A percentile compares a stretch with the other conserved stretches of the same genome.
Conservation (phyloP, 2,888 invertebrate species). For the Teinopalpus imperialis region DNA sequence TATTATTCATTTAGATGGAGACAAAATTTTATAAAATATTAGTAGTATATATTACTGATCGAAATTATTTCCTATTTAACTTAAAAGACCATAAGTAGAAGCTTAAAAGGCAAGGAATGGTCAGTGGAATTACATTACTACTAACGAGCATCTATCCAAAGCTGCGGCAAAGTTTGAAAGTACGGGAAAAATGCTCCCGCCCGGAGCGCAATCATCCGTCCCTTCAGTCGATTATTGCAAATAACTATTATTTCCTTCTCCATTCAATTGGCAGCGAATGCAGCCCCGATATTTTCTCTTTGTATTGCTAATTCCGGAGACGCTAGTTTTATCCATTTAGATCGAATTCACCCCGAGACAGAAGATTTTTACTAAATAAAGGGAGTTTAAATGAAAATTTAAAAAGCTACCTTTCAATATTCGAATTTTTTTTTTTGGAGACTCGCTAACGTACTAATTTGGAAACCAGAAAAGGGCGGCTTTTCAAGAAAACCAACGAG, state of each 20-base stretch:
- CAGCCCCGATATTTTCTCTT: slow-evolving; percentile 46
- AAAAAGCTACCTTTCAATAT: not conserved
- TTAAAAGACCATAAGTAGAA: not conserved
- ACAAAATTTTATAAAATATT: too few species aligned
- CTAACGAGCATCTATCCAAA: slow-evolving; percentile 42
- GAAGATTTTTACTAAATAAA: not conserved
- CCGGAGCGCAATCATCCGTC: slow-evolving; percentile 77
- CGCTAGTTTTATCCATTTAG: slow-evolving; percentile 61
- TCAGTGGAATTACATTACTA: slow-evolving; percentile 27
- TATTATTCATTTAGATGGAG: too few species aligned
- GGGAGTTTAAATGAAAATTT: not conserved
- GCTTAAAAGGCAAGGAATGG: slow-evolving; percentile 5
- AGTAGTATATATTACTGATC: too few species aligned
- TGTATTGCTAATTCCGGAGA: slow-evolving; percentile 69
- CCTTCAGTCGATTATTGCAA: slow-evolving; percentile 75
- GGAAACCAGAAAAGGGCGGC: too few species aligned
- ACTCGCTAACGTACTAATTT: too few species aligned
- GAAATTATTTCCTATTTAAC: too few species aligned
- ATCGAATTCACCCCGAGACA: slow-evolving; percentile 17
- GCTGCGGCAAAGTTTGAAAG: slow-evolving; percentile 36
- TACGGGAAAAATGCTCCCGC: slow-evolving; percentile 56
- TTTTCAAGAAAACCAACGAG: too few species aligned
- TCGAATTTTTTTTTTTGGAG: too few species aligned
- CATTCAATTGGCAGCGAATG: slow-evolving; percentile 68
- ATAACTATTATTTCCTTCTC: slow-evolving; percentile 73